Conservation (phyloP, 2,888 invertebrate genomes). For the Ophonus ardosiacus region DNA sequence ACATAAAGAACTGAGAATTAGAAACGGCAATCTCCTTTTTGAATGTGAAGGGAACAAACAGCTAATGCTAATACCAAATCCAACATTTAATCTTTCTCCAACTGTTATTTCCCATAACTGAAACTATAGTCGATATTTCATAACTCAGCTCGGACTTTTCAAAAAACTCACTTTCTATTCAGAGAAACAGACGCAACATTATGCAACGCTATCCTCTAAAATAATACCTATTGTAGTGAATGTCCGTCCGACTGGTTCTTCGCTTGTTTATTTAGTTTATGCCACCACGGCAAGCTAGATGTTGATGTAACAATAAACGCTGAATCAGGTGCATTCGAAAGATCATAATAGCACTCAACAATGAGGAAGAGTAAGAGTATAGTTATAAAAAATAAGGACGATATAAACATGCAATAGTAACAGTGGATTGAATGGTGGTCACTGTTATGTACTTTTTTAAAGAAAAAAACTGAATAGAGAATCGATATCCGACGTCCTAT, state of each 20-base stretch:
- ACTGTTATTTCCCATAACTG: slow-evolving; percentile 6
- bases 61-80: neutral
- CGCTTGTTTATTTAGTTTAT: slow-evolving; percentile 41
- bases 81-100: slow-evolving; percentile 14
- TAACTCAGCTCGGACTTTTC: slow-evolving; percentile 3
- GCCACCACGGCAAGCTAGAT: neutral
- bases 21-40: neutral
- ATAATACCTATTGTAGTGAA: slow-evolving; percentile 37
- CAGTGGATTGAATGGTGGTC: neutral
- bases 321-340: slow-evolving; percentile 26
- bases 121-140: slow-evolving; percentile 14
- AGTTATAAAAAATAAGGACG: neutral
- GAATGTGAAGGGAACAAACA: slow-evolving; percentile 28
- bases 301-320: slow-evolving; percentile 20
- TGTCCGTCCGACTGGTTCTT: slow-evolving; percentile 32
- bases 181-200: slow-evolving; percentile 39
- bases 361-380: neutral
- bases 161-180: slow-evolving; percentile 37
- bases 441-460: neutral
- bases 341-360: neutral
- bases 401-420: neutral
- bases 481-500: too few relatives aligned
- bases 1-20: slow-evolving; percentile 11
- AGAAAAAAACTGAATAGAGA: neutral
- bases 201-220: slow-evolving; percentile 27